Evolutionary conservation across 2,888 invertebrate genomes (phyloP), one percentile per base, ranked within the genome.

Genomic region (Liodrosophila aerea): DNA sequence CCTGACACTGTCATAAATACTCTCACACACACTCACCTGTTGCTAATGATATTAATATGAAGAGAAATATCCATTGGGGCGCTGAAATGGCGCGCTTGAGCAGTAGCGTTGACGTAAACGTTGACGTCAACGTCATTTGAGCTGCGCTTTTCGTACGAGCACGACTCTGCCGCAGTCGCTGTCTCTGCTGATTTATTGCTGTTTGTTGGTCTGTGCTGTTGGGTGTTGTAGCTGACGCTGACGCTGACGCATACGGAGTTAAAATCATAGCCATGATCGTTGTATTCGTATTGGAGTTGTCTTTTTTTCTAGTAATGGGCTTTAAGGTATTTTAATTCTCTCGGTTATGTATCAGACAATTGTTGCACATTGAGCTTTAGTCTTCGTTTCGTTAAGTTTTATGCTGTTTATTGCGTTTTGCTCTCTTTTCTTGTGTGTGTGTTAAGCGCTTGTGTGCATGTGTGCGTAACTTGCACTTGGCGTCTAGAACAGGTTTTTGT

Each of bases 11-110:
- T 31, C n/a, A 16, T 36, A 37, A 4, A 46, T 27, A 11, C 39
- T 30, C 13, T 33, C 47, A 43, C 8, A 22, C 18, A 46, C 52
- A 73, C 88, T 88, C 72, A 88, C 88, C 88, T 82, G 84, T 86
- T 73, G 88, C 76, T 81, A 88, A 78, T 73, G 77, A 86, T 70
- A 88, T 76, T 73, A 87, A 73, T 63, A 87, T 60, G 56, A 86
- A 72, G 68, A 87, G 73, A 74, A 85, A 80, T 74, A 88, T 82
- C 86, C 87, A 88, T 71, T 81, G 76, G 54, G 83, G 73, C 59
- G 68, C 60, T 73, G 65, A 74, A 69, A 61, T 66, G 52, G 60
- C 71, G 78, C 73, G 75, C 70, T 62, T 83, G 74, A 76, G 82
- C 76, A 75, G 65, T 69, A 65, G 54, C 54, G 58, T 54, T 49